Conservation (phyloP, 2,888 invertebrate genomes). For the Lepeophtheirus nordmannii region DNA sequence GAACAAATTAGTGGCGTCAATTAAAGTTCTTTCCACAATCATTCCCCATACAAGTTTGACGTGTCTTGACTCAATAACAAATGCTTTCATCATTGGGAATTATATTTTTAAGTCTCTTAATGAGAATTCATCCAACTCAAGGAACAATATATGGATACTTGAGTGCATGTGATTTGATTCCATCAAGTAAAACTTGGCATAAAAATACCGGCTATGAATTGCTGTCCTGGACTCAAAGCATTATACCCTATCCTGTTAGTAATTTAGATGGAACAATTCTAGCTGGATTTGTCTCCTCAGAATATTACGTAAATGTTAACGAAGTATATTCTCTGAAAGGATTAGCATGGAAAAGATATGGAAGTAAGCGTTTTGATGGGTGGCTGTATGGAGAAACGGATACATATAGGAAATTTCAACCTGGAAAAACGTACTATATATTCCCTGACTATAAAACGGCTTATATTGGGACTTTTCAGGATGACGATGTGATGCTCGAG, state of each 20-base stretch:
- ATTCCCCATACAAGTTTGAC: too few species aligned
- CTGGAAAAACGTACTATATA: neutral
- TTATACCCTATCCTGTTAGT: neutral
- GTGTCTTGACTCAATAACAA: too few species aligned
- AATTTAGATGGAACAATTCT: neutral
- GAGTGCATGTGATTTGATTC: neutral
- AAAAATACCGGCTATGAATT: neutral
- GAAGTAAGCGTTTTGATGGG: neutral
- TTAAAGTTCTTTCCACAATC: too few species aligned
- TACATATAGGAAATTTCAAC: neutral
- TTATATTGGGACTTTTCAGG: neutral
- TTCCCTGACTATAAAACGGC: constrained; percentile 13
- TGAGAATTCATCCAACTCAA: neutral
- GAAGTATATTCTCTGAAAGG: neutral
- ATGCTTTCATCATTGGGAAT: too few species aligned
- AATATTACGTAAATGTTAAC: neutral
- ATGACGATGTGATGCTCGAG: neutral
- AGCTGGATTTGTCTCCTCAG: neutral
- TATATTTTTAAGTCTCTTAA: too few species aligned
- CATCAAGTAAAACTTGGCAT: neutral
- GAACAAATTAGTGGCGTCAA: too few species aligned
- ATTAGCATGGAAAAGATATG: neutral
- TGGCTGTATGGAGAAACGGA: neutral
- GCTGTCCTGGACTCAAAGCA: neutral
- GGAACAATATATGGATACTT: neutral